A percentile compares a stretch with the other conserved stretches of the same genome.
Conservation (phyloP, 1,140 invertebrate genomes). For the Leptinotarsa undecemlineata region DNA sequence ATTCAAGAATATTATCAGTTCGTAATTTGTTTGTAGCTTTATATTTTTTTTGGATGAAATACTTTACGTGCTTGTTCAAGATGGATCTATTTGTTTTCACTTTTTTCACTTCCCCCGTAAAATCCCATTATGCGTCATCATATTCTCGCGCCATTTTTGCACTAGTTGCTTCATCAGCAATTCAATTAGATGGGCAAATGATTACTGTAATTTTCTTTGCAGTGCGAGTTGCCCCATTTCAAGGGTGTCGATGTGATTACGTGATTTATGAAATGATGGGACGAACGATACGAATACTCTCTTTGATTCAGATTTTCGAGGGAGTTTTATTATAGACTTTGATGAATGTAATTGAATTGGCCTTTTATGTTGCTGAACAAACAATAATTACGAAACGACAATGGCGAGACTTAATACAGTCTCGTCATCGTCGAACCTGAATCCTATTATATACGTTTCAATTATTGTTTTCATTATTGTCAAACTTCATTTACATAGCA, state of each 20-base stretch:
- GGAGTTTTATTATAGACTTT: background rate
- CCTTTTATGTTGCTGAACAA: background rate
- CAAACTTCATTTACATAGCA: too few relatives aligned
- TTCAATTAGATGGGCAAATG: conserved; percentile 8
- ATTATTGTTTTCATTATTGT: too few relatives aligned
- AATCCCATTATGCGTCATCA: background rate
- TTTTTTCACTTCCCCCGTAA: background rate
- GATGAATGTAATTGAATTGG: background rate
- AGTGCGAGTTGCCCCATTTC: background rate
- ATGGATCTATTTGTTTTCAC: too few relatives aligned
- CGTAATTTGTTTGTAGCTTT: too few relatives aligned
- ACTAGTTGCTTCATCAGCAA: conserved; percentile 7
- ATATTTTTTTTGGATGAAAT: too few relatives aligned
- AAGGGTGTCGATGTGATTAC: conserved; percentile 5
- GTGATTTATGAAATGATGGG: background rate
- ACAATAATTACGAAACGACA: background rate
- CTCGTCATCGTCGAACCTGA: too few relatives aligned
- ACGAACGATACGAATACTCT: background rate
- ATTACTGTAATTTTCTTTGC: conserved; percentile 4
- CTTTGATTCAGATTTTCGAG: background rate
- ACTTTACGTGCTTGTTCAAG: too few relatives aligned
- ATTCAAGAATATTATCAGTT: too few relatives aligned
- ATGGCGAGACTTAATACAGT: too few relatives aligned
- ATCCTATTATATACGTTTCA: too few relatives aligned
- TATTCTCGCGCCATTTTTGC: background rate